A percentile compares a stretch with the other conserved stretches of the same genome.
Conservation (phyloP, 1,140 invertebrate species). For the Vanessa tameamea region DNA sequence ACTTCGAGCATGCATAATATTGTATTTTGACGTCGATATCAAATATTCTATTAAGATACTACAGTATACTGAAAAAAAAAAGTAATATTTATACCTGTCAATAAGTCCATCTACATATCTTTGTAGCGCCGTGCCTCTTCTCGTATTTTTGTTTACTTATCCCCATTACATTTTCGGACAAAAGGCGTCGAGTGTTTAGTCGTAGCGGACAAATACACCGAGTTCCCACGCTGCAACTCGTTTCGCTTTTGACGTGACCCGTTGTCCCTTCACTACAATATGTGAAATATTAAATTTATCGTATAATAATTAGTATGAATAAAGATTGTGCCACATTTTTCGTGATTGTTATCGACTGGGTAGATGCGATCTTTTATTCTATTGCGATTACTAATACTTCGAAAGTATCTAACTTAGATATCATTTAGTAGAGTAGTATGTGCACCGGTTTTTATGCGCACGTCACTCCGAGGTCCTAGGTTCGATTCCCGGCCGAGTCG, state of each 20-base stretch:
- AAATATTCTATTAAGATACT: background rate
- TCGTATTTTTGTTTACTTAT: slow-evolving; percentile 73
- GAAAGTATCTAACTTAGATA: too few relatives aligned
- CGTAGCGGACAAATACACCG: slow-evolving; percentile 60
- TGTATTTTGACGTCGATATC: background rate
- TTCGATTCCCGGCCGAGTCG: too few relatives aligned
- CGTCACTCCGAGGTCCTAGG: too few relatives aligned
- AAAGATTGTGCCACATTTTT: background rate
- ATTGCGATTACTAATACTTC: too few relatives aligned
- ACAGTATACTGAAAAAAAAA: slow-evolving; percentile 1
- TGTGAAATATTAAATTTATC: background rate
- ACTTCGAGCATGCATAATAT: too few relatives aligned
- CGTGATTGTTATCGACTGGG: too few relatives aligned
- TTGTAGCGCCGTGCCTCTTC: slow-evolving; percentile 59
- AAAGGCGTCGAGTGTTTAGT: slow-evolving; percentile 77
- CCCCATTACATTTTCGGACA: slow-evolving; percentile 78
- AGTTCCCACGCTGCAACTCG: slow-evolving; percentile 64
- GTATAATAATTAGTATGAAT: background rate
- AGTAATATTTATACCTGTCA: slow-evolving; percentile 27
- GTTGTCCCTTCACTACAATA: slow-evolving; percentile 27
- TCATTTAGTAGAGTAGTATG: too few relatives aligned
- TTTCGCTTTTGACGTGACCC: slow-evolving; percentile 47
- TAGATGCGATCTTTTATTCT: too few relatives aligned
- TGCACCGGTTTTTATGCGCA: too few relatives aligned
- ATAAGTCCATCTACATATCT: slow-evolving; percentile 32